A percentile compares a stretch with the other conserved stretches of the same genome.
These are phyloP conservation scores for Lasioglossum albipes DNA, from an alignment of 1,140 invertebrate species.

Conservation along the genomic window DNA sequence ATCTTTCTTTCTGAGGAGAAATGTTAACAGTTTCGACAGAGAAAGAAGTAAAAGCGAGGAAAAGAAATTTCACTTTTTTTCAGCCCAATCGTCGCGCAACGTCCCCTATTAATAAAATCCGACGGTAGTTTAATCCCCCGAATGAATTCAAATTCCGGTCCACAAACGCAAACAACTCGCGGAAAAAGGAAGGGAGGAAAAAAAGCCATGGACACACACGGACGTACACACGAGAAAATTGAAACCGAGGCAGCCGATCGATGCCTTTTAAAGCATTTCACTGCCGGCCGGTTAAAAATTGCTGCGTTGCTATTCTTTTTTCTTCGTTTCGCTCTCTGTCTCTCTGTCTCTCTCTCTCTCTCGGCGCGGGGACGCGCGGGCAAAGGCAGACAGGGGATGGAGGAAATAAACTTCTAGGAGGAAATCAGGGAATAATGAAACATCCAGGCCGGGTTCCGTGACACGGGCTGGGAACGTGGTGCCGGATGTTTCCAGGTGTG, in stretches of 20 bases:
- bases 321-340: not conserved
- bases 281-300: slow-evolving; percentile 1
- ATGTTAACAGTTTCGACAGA: no score
- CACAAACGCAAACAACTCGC: not conserved
- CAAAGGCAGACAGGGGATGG: not conserved
- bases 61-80: not conserved
- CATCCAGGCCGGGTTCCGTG: not conserved
- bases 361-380: no score
- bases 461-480: not conserved
- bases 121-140: not conserved
- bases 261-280: not conserved
- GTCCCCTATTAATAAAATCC: not conserved
- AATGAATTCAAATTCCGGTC: not conserved
- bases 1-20: no score
- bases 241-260: not conserved
- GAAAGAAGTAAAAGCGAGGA: no score
- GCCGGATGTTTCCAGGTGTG: slow-evolving; percentile 35
- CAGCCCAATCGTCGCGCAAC: not conserved
- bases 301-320: not conserved
- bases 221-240: not conserved
- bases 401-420: slow-evolving; percentile 9
- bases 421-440: slow-evolving; percentile 43
- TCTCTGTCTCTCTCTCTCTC: no score
- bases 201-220: not conserved
- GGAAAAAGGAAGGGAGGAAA: not conserved